Conservation (phyloP, 2,888 invertebrate genomes). For the Ophonus ardosiacus region DNA sequence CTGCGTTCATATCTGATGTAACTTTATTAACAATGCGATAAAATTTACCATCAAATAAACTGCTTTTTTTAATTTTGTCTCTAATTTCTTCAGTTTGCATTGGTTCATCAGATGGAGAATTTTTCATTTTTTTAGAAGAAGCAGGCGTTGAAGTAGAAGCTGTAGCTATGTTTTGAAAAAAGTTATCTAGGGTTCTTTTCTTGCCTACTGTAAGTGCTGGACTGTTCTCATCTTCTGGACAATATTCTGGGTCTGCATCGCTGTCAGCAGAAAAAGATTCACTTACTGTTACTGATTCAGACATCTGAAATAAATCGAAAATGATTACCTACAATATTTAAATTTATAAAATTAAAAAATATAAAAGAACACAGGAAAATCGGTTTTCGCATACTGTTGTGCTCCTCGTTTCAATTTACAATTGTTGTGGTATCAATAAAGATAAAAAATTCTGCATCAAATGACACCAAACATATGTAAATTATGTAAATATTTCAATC, state of each 20-base stretch:
- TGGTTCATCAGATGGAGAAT: background rate
- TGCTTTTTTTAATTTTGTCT: background rate
- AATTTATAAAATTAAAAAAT: background rate
- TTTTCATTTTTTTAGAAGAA: background rate
- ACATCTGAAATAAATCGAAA: background rate
- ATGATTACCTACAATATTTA: background rate
- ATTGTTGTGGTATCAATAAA: too few relatives aligned
- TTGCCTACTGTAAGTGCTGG: background rate
- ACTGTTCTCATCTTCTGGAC: background rate
- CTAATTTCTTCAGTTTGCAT: background rate
- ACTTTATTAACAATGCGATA: background rate
- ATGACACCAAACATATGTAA: too few relatives aligned
- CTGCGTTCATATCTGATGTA: background rate
- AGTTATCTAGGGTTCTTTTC: background rate
- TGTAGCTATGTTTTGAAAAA: background rate
- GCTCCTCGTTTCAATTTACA: too few relatives aligned
- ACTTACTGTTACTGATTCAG: background rate
- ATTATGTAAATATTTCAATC: too few relatives aligned
- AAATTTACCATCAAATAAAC: conserved; percentile 1
- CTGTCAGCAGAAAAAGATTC: too few relatives aligned
- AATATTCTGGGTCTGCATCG: background rate
- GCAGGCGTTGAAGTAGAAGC: background rate
- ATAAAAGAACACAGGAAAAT: background rate
- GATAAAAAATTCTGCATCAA: too few relatives aligned
- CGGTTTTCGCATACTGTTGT: too few relatives aligned